Percentiles rank a stretch among this genome's conserved stretches.
phyloP scores from a whole-genome alignment of 2,888 invertebrate genomes.

The Aphrophora alni region DNA sequence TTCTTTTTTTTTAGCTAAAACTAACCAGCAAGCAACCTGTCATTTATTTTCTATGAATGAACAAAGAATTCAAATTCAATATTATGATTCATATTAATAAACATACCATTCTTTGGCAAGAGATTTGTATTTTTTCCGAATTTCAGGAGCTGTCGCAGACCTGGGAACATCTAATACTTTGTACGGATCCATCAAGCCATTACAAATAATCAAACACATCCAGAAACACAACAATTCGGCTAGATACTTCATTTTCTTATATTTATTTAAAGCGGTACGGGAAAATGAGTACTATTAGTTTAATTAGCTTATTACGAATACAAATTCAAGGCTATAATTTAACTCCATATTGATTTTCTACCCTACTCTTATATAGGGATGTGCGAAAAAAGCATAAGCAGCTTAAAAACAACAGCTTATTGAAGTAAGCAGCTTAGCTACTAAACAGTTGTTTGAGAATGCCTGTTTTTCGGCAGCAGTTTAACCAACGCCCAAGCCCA shows the following conservation, averaged over 20 bases:
- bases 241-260: slow-evolving; percentile 39
- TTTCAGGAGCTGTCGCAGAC: slow-evolving; percentile 78
- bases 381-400: too few relatives aligned
- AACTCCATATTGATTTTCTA: not conserved
- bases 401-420: too few relatives aligned
- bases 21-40: too few relatives aligned
- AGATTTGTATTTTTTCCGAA: slow-evolving; percentile 87
- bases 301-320: not conserved
- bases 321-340: not conserved
- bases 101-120: slow-evolving; percentile 89
- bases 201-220: slow-evolving; percentile 26
- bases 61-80: too few relatives aligned
- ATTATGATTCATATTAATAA: too few relatives aligned
- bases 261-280: not conserved
- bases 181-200: slow-evolving; percentile 70
- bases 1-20: not conserved
- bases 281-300: not conserved
- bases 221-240: slow-evolving; percentile 24
- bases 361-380: too few relatives aligned
- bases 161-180: slow-evolving; percentile 79
- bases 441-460: too few relatives aligned
- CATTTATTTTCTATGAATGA: too few relatives aligned
- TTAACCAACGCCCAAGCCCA: too few relatives aligned
- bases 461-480: too few relatives aligned
- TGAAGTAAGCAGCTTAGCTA: too few relatives aligned